A percentile compares a stretch with the other conserved stretches of the same genome.
Conservation (phyloP, 2,113 vertebrate species). For the Lamprotornis superbus region DNA sequence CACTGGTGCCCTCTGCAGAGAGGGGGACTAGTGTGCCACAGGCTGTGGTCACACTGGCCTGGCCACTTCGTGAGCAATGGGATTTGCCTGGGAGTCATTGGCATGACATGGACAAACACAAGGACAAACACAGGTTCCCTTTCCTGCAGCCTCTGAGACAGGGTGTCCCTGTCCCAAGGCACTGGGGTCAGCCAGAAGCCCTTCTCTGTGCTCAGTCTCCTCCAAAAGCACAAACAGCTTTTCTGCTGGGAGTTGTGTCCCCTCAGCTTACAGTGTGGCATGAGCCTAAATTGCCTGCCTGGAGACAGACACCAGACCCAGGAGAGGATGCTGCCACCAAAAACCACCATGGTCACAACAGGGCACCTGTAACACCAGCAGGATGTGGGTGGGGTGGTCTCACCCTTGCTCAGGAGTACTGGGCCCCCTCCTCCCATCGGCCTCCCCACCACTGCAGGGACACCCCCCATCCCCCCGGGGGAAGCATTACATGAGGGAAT, state of each 20-base stretch:
- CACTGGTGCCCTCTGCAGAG: not conserved
- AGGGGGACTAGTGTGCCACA: accelerated
- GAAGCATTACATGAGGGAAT: not conserved
- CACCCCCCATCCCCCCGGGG: not conserved
- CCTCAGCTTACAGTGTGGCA: accelerated
- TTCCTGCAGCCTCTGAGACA: not conserved
- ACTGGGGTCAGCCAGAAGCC: not conserved
- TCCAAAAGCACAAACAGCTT: not conserved
- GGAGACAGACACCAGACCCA: not conserved
- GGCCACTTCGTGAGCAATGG: accelerated
- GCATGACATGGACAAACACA: accelerated
- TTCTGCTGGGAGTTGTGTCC: accelerated
- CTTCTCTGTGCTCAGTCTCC: not conserved
- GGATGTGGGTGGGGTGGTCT: not conserved
- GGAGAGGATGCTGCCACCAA: not conserved
- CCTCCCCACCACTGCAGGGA: not conserved
- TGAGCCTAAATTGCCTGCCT: not conserved
- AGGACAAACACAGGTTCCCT: not conserved
- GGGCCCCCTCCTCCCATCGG: too few species aligned
- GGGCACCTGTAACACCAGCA: not conserved
- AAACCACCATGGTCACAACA: accelerated
- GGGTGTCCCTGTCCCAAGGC: not conserved
- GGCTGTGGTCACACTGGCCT: accelerated
- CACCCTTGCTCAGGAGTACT: accelerated
- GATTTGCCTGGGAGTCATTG: accelerated